Conservation (phyloP, 2,113 vertebrate genomes). For the Rostratula benghalensis region DNA sequence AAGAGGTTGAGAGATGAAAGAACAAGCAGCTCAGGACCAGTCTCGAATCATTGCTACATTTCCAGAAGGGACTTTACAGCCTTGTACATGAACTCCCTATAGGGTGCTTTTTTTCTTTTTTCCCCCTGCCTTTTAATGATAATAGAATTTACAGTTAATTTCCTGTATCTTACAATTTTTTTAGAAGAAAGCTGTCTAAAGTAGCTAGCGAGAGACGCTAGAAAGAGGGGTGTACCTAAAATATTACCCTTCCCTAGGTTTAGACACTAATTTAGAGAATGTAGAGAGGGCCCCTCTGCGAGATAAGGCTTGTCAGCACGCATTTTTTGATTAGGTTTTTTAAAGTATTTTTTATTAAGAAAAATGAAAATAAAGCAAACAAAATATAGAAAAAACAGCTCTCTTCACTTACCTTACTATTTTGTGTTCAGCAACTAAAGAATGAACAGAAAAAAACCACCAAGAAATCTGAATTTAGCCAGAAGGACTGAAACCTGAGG, state of each 20-base stretch:
- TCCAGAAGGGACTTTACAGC: background rate
- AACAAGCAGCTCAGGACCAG: background rate
- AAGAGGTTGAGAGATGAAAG: background rate
- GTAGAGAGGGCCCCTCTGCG: background rate
- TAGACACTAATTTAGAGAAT: background rate
- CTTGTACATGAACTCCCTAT: accelerated
- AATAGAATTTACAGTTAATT: background rate
- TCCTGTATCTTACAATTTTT: background rate
- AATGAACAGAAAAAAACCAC: background rate
- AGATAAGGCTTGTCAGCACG: background rate
- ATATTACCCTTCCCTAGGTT: background rate
- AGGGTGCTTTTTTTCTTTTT: background rate
- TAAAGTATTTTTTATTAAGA: background rate
- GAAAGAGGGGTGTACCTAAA: background rate
- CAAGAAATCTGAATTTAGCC: background rate
- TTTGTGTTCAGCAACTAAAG: background rate
- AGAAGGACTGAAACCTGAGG: background rate
- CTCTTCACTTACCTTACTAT: background rate
- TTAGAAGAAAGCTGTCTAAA: background rate
- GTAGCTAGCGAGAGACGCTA: background rate
- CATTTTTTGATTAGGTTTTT: background rate
- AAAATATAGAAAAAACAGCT: background rate
- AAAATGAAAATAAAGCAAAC: background rate
- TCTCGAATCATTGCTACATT: background rate
- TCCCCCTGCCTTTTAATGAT: background rate